Conservation (phyloP, 1,140 invertebrate species). For the Mesaphorura yosii region DNA sequence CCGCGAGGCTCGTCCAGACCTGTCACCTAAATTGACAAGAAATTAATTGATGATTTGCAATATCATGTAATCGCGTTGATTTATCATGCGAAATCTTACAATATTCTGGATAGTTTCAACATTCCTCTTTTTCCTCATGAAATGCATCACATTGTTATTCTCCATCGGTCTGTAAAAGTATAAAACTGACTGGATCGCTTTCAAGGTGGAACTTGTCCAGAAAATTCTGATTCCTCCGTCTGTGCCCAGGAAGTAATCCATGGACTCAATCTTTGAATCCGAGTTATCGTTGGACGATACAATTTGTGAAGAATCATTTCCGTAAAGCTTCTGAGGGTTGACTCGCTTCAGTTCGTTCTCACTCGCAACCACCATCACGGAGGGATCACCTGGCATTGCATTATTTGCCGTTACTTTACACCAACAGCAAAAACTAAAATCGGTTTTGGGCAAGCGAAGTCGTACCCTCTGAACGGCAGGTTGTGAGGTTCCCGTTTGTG, state of each 20-base stretch:
- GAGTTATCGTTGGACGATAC: slow-evolving; percentile 26
- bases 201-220: slow-evolving; percentile 16
- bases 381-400: slow-evolving; percentile 39
- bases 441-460: too few species aligned
- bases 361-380: slow-evolving; percentile 49
- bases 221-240: slow-evolving; percentile 22
- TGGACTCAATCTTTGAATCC: slow-evolving; percentile 42
- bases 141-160: slow-evolving; percentile 10
- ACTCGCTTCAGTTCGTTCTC: slow-evolving; percentile 51
- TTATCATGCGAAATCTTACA: too few species aligned
- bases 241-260: slow-evolving; percentile 36
- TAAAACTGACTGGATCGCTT: slow-evolving; percentile 25
- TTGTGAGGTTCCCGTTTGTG: slow-evolving; percentile 29
- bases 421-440: too few species aligned
- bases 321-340: slow-evolving; percentile 48
- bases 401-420: too few species aligned
- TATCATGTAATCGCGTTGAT: too few species aligned
- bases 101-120: slow-evolving; percentile 14
- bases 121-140: slow-evolving; percentile 6
- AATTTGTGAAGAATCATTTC: slow-evolving; percentile 32
- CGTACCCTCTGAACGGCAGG: slow-evolving; percentile 38
- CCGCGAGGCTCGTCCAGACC: slow-evolving; percentile 52
- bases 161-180: slow-evolving; percentile 2
- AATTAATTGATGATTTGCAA: too few species aligned
- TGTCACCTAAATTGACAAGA: slow-evolving; percentile 30